Conservation (phyloP, 2,113 vertebrate genomes). For the Phrynosoma platyrhinos region DNA sequence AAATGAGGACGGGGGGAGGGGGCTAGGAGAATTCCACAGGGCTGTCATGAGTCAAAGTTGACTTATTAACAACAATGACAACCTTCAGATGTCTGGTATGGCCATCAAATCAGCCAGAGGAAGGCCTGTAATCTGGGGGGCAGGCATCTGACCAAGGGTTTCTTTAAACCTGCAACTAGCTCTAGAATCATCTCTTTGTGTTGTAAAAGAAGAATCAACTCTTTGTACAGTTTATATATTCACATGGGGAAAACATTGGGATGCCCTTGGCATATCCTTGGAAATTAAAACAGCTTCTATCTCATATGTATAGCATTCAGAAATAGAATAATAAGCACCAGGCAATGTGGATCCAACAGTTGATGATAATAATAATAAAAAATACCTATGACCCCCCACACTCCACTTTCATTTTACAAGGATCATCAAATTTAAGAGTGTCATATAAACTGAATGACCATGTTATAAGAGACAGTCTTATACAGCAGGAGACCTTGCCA, state of each 20-base stretch:
- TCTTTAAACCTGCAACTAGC: neutral
- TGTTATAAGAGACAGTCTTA: neutral
- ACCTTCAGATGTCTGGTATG: neutral
- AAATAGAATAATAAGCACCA: neutral
- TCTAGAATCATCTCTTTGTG: neutral
- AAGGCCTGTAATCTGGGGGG: neutral
- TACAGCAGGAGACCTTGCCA: neutral
- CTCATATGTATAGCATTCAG: neutral
- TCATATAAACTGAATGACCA: neutral
- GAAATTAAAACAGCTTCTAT: neutral
- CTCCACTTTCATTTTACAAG: neutral
- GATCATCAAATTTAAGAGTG: neutral
- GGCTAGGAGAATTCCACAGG: no score
- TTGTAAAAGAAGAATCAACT: neutral
- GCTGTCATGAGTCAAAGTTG: no score
- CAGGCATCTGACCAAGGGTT: no score
- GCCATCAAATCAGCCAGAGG: neutral
- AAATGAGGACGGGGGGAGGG: no score
- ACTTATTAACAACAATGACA: no score
- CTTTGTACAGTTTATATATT: neutral
- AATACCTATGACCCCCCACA: neutral
- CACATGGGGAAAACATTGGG: neutral
- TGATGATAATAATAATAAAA: neutral
- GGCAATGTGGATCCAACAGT: neutral
- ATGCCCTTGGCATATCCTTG: neutral